phyloP scores from a whole-genome alignment of 2,797 vertebrate genomes.

The Sebastes iracundus region DNA sequence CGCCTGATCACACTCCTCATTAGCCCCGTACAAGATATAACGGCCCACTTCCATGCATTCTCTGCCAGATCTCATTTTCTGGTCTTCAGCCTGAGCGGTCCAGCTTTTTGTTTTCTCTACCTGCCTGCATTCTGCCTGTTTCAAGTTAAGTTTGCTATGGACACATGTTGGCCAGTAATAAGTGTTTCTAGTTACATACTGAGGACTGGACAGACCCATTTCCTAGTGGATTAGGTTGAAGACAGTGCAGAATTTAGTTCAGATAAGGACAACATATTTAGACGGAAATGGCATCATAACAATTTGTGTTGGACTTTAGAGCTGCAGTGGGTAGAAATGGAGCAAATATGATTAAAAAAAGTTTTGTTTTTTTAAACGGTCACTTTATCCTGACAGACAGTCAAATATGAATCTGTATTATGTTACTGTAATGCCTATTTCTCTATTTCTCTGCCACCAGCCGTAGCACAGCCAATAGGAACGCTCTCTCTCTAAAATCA shows the following conservation, averaged over 20 bases:
- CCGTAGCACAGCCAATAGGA: no score
- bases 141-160: background rate
- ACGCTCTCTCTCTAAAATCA: no score
- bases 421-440: no score
- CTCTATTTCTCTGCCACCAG: no score
- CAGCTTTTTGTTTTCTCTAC: background rate
- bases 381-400: no score
- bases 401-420: no score
- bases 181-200: background rate
- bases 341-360: no score
- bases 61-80: background rate
- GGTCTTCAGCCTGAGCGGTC: background rate
- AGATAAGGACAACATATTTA: background rate
- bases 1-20: background rate
- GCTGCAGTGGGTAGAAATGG: no score
- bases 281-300: background rate
- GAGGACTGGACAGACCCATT: background rate
- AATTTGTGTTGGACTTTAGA: background rate
- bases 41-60: background rate
- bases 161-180: background rate
- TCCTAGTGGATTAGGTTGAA: background rate
- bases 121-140: background rate
- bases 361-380: no score
- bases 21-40: background rate
- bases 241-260: background rate